Evolutionary conservation across 2,888 invertebrate species (phyloP), one percentile per base, ranked within the genome.

Genomic region (Aspidiotus rigidus): DNA sequence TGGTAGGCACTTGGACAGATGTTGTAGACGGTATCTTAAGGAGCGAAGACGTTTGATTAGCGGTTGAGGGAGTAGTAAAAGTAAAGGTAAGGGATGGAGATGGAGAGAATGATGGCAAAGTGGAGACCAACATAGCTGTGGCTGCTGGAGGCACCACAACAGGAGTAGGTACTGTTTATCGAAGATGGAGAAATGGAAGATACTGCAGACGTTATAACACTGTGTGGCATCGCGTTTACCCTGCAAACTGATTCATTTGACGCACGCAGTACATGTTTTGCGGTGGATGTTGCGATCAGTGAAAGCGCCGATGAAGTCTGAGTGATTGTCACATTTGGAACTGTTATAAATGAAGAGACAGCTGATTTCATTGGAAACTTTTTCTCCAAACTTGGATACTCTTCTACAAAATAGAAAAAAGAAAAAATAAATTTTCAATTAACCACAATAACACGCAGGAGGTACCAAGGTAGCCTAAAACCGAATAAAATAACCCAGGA

Each of bases 371-470:
- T 59, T 28, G 66, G 49, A 44, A 42, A 66, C 28, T 28, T 66
- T 49, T 66, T 66, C 66, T 66, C 66, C 44, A 59, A 66, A 28
- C 57, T 66, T 59, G 66, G 66, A 39, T 66, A 66, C 56, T 66
- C 66, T 44, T 66, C 66, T 66, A 59, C 13, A 59, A 66, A 49
- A 28, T 1, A 28, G 28, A 28, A 28, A 28, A 28, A n/a, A n/a
- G n/a, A n/a, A n/a, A 28, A 28, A 28, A 28, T 28, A 28, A 28
- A 28, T 28, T 3, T 28, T 28, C 28, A 28, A 28, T 28, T 28
- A 5, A 5, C 28, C 28, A 28, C 28, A 28, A 5, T 1, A 28
- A 28, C 28, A 28, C 28, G 28, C 28, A 28, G 28, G 5, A 5
- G 28, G 28, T 28, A 28, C 5, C 28, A 28, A 28, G 28, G 5